These are phyloP conservation scores for Cyprinella venusta DNA, from an alignment of 2,797 vertebrate species.

Conservation along the genomic window DNA sequence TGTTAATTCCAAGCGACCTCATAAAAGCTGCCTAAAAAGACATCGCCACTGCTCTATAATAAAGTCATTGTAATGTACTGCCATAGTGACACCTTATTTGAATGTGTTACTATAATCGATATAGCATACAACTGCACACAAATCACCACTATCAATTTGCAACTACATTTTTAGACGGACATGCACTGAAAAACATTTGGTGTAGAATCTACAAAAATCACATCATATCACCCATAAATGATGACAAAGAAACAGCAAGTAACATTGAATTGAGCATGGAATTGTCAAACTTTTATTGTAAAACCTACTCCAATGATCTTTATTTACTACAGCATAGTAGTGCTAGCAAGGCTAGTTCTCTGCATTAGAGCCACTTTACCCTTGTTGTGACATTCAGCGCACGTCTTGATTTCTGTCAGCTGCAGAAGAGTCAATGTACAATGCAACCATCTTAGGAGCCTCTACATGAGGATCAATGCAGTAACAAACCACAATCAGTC, in stretches of 20 bases:
- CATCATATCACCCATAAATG: background rate
- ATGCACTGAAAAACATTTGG: background rate
- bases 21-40: conserved; percentile 7
- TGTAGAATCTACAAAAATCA: background rate
- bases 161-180: background rate
- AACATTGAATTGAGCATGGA: background rate
- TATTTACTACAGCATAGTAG: background rate
- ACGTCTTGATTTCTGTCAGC: background rate
- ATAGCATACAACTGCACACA: background rate
- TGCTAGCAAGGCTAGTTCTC: background rate
- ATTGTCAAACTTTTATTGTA: background rate
- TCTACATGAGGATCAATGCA: background rate
- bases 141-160: background rate
- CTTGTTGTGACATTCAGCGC: background rate
- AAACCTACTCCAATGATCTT: background rate
- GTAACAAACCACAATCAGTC: background rate
- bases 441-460: background rate
- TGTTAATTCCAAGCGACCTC: conserved; percentile 50
- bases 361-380: background rate
- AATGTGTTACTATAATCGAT: background rate
- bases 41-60: background rate
- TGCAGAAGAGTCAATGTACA: background rate
- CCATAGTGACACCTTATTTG: background rate
- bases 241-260: background rate
- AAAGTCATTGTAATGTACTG: background rate